These are phyloP conservation scores for Trachelus troglodyta DNA, from an alignment of 2,888 invertebrate species.

Conservation along the genomic window DNA sequence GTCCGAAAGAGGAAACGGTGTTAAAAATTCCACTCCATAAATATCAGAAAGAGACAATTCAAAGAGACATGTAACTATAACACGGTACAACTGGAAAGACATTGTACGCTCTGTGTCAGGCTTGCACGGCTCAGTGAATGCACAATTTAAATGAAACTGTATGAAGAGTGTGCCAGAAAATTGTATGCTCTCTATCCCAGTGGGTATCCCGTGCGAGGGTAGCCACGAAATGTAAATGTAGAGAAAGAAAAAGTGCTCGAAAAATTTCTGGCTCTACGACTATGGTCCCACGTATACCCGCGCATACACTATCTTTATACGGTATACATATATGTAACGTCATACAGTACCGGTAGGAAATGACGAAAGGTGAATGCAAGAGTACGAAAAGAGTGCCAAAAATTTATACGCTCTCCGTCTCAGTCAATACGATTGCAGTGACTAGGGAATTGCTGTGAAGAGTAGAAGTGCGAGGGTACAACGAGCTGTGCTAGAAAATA, in stretches of 20 bases:
- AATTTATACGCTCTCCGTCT: not conserved
- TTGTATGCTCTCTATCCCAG: not conserved
- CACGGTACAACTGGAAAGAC: not conserved
- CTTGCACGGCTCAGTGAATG: not conserved
- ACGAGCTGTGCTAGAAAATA: not conserved
- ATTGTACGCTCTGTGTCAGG: not conserved
- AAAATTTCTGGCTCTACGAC: not conserved
- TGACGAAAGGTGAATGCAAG: not conserved
- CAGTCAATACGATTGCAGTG: not conserved
- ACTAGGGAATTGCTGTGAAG: not conserved
- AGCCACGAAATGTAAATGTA: not conserved
- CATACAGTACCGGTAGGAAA: not conserved
- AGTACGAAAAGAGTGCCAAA: not conserved
- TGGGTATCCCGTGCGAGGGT: not conserved
- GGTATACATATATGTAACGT: not conserved
- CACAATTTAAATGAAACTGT: not conserved
- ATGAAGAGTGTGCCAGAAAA: not conserved
- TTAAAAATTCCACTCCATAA: not conserved
- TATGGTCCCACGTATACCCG: not conserved
- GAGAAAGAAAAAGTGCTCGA: not conserved
- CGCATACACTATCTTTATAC: not conserved
- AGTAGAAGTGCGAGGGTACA: not conserved
- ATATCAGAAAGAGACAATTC: not conserved
- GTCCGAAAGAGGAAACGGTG: not conserved
- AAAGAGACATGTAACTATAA: not conserved